Conservation (phyloP, 2,888 invertebrate genomes). For the Phasia obesa region DNA sequence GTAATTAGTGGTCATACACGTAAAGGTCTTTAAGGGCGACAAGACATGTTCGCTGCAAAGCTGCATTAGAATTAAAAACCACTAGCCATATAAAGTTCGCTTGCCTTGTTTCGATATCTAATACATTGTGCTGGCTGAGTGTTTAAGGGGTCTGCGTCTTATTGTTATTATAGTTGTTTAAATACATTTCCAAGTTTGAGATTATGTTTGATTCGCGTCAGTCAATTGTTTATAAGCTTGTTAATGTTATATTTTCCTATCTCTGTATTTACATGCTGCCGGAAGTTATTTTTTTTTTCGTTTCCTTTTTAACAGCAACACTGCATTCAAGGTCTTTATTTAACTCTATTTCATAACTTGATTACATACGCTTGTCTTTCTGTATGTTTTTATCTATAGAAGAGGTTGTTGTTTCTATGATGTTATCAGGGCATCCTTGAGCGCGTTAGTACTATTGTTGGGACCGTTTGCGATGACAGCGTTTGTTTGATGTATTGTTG, state of each 20-base stretch:
- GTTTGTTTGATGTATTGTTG: constrained; percentile 25
- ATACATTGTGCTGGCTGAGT: background rate
- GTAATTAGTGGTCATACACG: background rate
- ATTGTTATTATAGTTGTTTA: background rate
- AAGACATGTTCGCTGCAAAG: background rate
- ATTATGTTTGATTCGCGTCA: constrained; percentile 23
- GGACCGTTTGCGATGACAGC: constrained; percentile 35
- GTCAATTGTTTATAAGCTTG: constrained; percentile 18
- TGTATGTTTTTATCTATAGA: background rate
- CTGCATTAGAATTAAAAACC: background rate
- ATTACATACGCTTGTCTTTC: constrained; percentile 5
- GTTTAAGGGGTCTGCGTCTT: too few species aligned
- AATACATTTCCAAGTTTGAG: constrained; percentile 18
- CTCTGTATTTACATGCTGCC: background rate
- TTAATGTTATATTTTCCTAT: background rate
- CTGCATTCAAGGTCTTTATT: constrained; percentile 43
- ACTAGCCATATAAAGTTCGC: background rate
- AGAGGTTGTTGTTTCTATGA: constrained; percentile 35
- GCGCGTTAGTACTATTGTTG: constrained; percentile 30
- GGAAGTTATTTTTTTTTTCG: background rate
- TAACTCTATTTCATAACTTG: constrained; percentile 27
- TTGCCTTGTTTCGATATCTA: too few species aligned
- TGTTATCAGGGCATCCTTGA: constrained; percentile 36
- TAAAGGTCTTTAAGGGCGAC: background rate
- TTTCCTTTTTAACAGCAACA: background rate